Conservation (phyloP, 64 coral and sea anemone genomes). For the Montipora foliosa region DNA sequence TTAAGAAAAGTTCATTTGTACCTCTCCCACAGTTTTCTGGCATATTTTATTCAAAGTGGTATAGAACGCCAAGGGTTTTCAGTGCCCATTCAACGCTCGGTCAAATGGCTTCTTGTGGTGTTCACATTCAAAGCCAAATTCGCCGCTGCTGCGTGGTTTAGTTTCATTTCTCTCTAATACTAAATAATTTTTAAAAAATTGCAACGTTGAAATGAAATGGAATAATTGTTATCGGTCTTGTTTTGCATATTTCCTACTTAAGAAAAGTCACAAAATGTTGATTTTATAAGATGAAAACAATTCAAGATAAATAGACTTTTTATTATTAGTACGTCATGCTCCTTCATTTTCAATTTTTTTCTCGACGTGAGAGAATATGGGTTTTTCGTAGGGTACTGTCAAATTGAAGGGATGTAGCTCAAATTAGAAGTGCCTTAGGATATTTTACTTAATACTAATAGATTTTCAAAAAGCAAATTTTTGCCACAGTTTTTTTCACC, state of each 20-base stretch:
- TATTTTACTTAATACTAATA: not conserved
- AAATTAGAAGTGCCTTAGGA: slow-evolving; percentile 29
- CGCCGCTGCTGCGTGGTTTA: too few species aligned
- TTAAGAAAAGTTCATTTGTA: not conserved
- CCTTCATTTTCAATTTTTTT: not conserved
- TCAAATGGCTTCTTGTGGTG: too few species aligned
- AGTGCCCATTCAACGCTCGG: not conserved
- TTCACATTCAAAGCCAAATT: too few species aligned
- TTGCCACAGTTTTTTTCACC: not conserved
- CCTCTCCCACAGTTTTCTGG: not conserved
- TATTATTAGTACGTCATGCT: not conserved
- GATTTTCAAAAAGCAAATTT: not conserved
- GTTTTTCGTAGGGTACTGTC: not conserved
- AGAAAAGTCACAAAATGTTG: not conserved
- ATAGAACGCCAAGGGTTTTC: not conserved
- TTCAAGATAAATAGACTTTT: slow-evolving; percentile 16
- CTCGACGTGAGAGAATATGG: not conserved
- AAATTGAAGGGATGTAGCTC: slow-evolving; percentile 28
- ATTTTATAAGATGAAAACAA: not conserved
- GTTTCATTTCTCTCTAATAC: too few species aligned
- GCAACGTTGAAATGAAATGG: not conserved
- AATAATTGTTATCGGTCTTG: not conserved
- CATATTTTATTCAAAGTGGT: not conserved
- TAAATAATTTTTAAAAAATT: too few species aligned
- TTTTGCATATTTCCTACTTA: not conserved